A percentile compares a stretch with the other conserved stretches of the same genome.
These are phyloP conservation scores for Tragelaphus eurycerus DNA, from an alignment of 2,797 vertebrate species.

Conservation along the genomic window DNA sequence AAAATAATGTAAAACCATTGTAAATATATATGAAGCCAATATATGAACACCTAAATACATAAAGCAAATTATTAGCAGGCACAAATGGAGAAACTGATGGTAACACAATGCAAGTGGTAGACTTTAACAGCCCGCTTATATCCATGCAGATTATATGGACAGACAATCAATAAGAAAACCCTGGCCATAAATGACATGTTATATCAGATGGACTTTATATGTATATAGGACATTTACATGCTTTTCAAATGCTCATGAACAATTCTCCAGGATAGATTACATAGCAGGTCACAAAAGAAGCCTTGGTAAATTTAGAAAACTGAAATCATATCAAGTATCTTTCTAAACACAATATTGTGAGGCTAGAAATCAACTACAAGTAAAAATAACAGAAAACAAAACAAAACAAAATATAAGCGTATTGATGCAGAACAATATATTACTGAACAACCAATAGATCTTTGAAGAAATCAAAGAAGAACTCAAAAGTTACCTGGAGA, in stretches of 20 bases:
- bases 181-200: background rate
- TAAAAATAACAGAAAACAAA: background rate
- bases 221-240: background rate
- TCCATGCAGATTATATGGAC: background rate
- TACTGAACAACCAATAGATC: background rate
- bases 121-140: background rate
- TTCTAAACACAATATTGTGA: background rate
- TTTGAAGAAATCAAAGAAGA: background rate
- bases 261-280: background rate
- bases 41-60: background rate
- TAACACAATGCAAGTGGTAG: background rate
- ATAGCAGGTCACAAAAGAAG: background rate
- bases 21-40: background rate
- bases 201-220: background rate
- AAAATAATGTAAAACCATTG: background rate
- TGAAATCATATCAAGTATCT: background rate
- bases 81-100: background rate
- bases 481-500: background rate
- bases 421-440: background rate
- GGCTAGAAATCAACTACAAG: background rate
- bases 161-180: background rate
- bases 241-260: background rate
- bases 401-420: background rate
- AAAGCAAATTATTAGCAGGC: background rate
- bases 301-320: background rate